Percentiles rank a stretch among this genome's conserved stretches.
Conservation (phyloP, 2,888 invertebrate species). For the Mythimna albipuncta region DNA sequence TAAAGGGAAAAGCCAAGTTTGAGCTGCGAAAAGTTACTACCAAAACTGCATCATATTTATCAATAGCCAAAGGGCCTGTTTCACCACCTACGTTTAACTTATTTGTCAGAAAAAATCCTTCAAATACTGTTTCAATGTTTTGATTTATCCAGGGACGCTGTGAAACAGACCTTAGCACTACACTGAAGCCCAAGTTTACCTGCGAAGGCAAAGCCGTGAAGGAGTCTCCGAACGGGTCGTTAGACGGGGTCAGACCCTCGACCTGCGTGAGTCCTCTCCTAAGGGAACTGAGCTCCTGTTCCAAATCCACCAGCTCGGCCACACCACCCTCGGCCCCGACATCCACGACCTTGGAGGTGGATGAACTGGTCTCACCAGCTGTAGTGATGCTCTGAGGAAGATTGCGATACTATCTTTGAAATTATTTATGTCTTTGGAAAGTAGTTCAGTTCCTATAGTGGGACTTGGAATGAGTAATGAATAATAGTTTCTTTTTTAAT, state of each 20-base stretch:
- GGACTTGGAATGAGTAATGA: not conserved
- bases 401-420: constrained; percentile 54
- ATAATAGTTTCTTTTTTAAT: not conserved
- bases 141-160: not conserved
- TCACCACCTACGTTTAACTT: not conserved
- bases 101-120: not conserved
- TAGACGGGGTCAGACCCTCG: constrained; percentile 95
- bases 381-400: constrained; percentile 75
- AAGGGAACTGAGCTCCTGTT: constrained; percentile 96
- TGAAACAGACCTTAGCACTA: constrained; percentile 1
- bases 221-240: constrained; percentile 88
- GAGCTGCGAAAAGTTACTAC: not conserved
- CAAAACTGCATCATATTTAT: not conserved
- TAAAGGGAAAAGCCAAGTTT: constrained; percentile 4
- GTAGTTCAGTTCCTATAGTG: constrained; percentile 18
- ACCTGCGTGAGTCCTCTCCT: constrained; percentile 97
- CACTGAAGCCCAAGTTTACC: constrained; percentile 65
- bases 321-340: constrained; percentile 91
- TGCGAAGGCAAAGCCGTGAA: constrained; percentile 81
- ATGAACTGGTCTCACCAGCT: constrained; percentile 72
- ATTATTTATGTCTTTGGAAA: constrained; percentile 53
- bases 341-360: constrained; percentile 73
- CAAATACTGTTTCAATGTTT: not conserved
- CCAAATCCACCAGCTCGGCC: constrained; percentile 96
- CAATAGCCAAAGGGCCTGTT: not conserved